Conservation (phyloP, 1,140 invertebrate species). For the Bombyx mori region ASM3026992v2 NC_085121.1:7826001-7826500, state of each 20-base stretch:
- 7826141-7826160: constrained; percentile 26
- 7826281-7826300: constrained; percentile 79
- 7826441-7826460: too few relatives aligned
- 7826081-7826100: constrained; percentile 4
- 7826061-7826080: constrained; percentile 67
- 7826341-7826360: constrained; percentile 80
- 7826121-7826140: too few relatives aligned
- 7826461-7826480: too few relatives aligned
- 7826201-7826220: constrained; percentile 68
- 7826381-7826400: too few relatives aligned
- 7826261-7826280: constrained; percentile 77
- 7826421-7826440: too few relatives aligned
- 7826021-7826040: constrained; percentile 63
- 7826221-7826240: constrained; percentile 58
- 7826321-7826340: constrained; percentile 80
- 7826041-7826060: constrained; percentile 51
- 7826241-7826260: constrained; percentile 67
- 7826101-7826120: too few relatives aligned
- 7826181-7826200: constrained; percentile 67
- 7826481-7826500: too few relatives aligned
- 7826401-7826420: too few relatives aligned
- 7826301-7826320: constrained; percentile 80
- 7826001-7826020: constrained; percentile 58
- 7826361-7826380: constrained; percentile 43
- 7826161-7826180: constrained; percentile 68